A percentile compares a stretch with the other conserved stretches of the same genome.
Conservation (phyloP, 30 jellyfish, hydroid and myxozoan genomes). For the Mastigias papua region DNA sequence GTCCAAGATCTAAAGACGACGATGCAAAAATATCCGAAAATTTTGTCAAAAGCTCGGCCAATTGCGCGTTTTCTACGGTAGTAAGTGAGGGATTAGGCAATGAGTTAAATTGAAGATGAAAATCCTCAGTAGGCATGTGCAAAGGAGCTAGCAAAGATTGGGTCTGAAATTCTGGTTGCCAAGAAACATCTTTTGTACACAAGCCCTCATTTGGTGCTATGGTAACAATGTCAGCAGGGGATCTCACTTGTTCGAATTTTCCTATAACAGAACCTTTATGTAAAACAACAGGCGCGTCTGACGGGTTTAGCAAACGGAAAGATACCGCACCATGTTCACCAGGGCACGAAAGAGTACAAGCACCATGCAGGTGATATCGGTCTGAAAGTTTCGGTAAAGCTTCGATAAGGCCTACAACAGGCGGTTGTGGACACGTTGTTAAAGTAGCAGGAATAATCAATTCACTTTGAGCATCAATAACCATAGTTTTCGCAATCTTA, state of each 20-base stretch:
- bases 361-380: neutral
- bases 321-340: conserved; percentile 9
- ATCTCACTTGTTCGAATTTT: neutral
- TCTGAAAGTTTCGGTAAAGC: no score
- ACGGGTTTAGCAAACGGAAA: conserved; percentile 7
- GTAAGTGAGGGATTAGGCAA: neutral
- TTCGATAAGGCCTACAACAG: no score
- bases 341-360: conserved; percentile 8
- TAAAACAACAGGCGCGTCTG: neutral
- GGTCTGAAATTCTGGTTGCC: neutral
- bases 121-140: neutral
- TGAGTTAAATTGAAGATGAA: neutral
- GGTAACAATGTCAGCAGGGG: conserved; percentile 3
- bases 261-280: conserved; percentile 19
- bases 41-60: neutral
- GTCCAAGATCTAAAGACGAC: conserved; percentile 29
- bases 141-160: neutral
- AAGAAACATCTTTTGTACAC: conserved; percentile 7
- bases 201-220: neutral
- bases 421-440: neutral
- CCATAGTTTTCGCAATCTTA: conserved; percentile 17
- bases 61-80: conserved; percentile 7
- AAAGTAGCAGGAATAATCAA: neutral
- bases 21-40: conserved; percentile 27
- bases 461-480: conserved; percentile 37